Conservation (phyloP, 2,797 vertebrate species). For the Acanthopagrus latus region DNA sequence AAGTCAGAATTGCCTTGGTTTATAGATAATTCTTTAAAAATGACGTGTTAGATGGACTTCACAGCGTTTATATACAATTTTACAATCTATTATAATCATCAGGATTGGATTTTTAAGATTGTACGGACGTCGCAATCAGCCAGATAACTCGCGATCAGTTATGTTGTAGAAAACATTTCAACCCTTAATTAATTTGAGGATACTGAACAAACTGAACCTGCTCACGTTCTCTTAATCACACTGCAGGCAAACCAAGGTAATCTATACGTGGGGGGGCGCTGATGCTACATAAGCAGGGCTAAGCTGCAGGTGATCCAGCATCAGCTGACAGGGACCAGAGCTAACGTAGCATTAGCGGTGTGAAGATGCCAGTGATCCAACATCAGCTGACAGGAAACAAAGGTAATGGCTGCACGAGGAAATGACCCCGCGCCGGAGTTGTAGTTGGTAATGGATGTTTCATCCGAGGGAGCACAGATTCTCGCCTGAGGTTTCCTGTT, state of each 20-base stretch:
- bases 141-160: not conserved
- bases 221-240: not conserved
- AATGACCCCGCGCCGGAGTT: constrained; percentile 11
- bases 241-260: not conserved
- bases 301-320: constrained; percentile 5
- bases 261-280: not conserved
- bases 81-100: too few relatives aligned
- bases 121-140: too few relatives aligned
- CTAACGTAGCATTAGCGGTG: not conserved
- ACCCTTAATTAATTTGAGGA: not conserved
- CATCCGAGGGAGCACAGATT: not conserved
- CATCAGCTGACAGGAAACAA: constrained; percentile 19
- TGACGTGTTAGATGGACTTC: too few relatives aligned
- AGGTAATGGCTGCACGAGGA: constrained; percentile 15
- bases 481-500: not conserved
- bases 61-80: too few relatives aligned
- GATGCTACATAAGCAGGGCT: not conserved
- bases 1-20: too few relatives aligned
- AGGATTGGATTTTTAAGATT: too few relatives aligned
- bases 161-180: not conserved
- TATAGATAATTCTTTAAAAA: too few relatives aligned
- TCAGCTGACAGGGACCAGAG: constrained; percentile 3
- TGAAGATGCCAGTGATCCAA: constrained; percentile 1
- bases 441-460: constrained; percentile 18
- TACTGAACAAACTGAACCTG: not conserved